Conservation (phyloP, 2,888 invertebrate genomes). For the Cephalotes varians region DNA sequence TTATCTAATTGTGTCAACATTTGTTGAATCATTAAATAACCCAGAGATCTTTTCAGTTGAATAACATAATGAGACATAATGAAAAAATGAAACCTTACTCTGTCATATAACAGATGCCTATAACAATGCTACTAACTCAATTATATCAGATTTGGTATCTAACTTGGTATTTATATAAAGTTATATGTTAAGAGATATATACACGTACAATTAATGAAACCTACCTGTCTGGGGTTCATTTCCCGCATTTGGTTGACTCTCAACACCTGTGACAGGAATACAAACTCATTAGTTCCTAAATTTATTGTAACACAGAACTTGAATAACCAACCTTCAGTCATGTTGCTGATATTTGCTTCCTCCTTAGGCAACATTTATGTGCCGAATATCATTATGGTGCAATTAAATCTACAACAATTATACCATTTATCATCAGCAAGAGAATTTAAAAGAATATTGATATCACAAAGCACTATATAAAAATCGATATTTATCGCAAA, state of each 20-base stretch:
- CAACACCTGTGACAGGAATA: slow-evolving; percentile 75
- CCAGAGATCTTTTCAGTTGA: slow-evolving; percentile 48
- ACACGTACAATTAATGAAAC: slow-evolving; percentile 53
- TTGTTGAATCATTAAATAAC: slow-evolving; percentile 34
- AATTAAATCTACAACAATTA: slow-evolving; percentile 67
- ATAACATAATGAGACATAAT: slow-evolving; percentile 66
- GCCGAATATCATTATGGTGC: slow-evolving; percentile 73
- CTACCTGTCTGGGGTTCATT: slow-evolving; percentile 82
- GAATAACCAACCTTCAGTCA: slow-evolving; percentile 84
- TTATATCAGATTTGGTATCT: slow-evolving; percentile 79
- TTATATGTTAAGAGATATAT: slow-evolving; percentile 48
- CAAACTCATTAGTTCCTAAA: slow-evolving; percentile 13
- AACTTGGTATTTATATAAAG: slow-evolving; percentile 73
- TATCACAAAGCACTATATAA: no score
- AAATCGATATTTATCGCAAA: background rate
- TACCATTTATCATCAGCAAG: background rate
- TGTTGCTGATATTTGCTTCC: slow-evolving; percentile 80
- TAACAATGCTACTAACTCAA: slow-evolving; percentile 81
- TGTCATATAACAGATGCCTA: slow-evolving; percentile 81
- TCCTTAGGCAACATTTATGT: slow-evolving; percentile 81
- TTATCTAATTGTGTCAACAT: background rate
- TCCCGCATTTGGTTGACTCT: slow-evolving; percentile 80
- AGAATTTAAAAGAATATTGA: background rate
- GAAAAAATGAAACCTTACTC: slow-evolving; percentile 80
- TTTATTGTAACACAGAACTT: background rate